Percentiles rank a stretch among this genome's conserved stretches.
phyloP scores from a whole-genome alignment of 2,113 vertebrate species.

The Pipra filicauda region DNA sequence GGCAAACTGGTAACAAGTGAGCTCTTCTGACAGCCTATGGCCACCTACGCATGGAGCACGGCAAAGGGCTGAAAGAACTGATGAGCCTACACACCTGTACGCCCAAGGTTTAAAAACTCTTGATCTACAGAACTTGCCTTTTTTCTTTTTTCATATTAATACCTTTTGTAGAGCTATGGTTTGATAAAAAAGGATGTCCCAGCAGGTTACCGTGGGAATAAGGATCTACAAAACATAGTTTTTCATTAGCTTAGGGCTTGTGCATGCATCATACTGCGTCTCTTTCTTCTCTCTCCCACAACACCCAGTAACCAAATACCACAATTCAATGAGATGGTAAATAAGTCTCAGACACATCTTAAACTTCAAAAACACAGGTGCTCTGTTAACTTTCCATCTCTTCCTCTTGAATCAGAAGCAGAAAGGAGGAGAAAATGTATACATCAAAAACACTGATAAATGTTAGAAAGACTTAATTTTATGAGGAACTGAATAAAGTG shows the following conservation, averaged over 20 bases:
- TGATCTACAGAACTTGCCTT: not conserved
- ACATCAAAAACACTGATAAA: not conserved
- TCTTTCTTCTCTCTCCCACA: conserved; percentile 33
- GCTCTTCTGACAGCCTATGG: not conserved
- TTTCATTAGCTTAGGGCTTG: conserved; percentile 29
- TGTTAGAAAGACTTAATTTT: not conserved
- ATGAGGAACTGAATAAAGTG: not conserved
- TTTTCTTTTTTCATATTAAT: not conserved
- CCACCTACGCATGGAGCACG: not conserved
- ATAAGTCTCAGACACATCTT: conserved; percentile 18
- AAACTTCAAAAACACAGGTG: conserved; percentile 32
- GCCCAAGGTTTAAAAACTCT: not conserved
- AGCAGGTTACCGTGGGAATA: conserved; percentile 42
- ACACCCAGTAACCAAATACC: conserved; percentile 39
- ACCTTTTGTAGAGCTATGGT: not conserved
- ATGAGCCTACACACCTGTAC: not conserved
- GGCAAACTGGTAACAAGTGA: not conserved
- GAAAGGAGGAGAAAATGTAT: not conserved
- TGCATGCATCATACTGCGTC: not conserved
- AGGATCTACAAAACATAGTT: conserved; percentile 12
- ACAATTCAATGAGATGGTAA: conserved; percentile 33
- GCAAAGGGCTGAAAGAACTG: not conserved
- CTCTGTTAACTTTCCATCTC: not conserved
- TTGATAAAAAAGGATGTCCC: conserved; percentile 18
- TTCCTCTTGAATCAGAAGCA: not conserved